Evolutionary conservation across 92 coral and sea anemone genomes (phyloP), one percentile per base, ranked within the genome.

Genomic region (Porites lobata): DNA sequence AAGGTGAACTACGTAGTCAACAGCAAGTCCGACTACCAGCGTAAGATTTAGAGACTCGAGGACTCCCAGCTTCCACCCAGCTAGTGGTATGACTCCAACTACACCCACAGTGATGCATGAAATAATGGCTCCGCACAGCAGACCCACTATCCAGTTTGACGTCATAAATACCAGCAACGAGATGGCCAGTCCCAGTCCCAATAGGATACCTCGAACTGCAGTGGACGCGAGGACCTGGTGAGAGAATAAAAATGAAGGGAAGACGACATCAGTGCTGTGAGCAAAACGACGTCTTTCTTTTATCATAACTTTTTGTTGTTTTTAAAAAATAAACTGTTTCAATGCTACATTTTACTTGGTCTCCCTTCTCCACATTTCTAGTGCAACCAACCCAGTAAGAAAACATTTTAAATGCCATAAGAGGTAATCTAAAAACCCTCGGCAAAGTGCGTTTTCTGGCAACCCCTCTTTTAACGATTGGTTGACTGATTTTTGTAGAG

Each of bases 41-140:
- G 99, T 96, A 10, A 96, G 93, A 79, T 96, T 96, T 20, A 96
- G 95, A 54, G 98, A 95, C 87, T 96, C 99, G 13, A 96, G 86
- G 8, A 96, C 99, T 0, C 99, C 99, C 32, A 96, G 95, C 78
- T 96, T 95, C 99, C 99, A 96, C 50, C 99, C 99, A 10, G 94
- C 94, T 88, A 96, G 87, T 32, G 96, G 98, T 56, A 95, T 92
- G 7, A 95, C 91, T 7, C 98, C 99, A 56, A 96, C 98, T 3
- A 96, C 98, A 29, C 98, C 94, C 58, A 94, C 96, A 58, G 99
- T 94, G 32, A 95, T 90, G 47, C 94, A 92, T 15, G 96, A 89
- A 6, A 96, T 96, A 65, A 95, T 94, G 9, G 96, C 94, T 0
- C 96, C 95, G 7, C 98, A 97, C 82, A 95, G 88, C 78, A 96